Evolutionary conservation across 2,113 vertebrate species (phyloP), one percentile per base, ranked within the genome.

Genomic region (Geothlypis trichas): DNA sequence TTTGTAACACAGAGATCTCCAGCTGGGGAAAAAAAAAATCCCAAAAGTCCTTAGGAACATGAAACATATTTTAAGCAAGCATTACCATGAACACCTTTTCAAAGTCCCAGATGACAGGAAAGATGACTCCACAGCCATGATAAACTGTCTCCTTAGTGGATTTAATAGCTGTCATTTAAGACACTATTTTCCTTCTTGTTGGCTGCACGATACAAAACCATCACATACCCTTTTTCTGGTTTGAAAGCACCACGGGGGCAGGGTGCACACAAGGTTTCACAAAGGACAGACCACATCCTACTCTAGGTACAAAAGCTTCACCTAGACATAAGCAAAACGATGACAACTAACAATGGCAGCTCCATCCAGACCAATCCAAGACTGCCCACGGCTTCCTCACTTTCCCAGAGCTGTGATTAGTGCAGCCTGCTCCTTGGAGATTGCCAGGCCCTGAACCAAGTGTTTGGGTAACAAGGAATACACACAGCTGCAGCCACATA

Each of bases 291-390:
- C 49, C 33, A 73, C 3, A 4, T n/a, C 55, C 65, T 44, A 39
- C 39, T 11, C 18, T 47, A 52, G 13, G 66, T 69, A 78, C 10
- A 30, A 7, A 42, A 51, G 47, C 37, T 72, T 72, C 72, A 35
- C 11, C 4, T 0, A 62, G 19, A 77, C n/a, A 35, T 2, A 4
- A 74, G 20, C 21, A 20, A 83, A 76, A 35, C 0, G 0, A 31
- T 2, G 5, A 62, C 61, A 83, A 72, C 37, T 11, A 63, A 61
- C 10, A 0, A 33, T 0, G 4, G 39, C 47, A 84, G 61, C 62
- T 54, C 7, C n/a, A 54, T 31, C 57, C 39, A 67, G 7, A 89
- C 16, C 31, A 79, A 13, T 5, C 19, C 19, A 37, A 30, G 33
- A 41, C 22, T 37, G 33, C 4, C 15, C 42, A 6, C 0, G 6